Conservation (phyloP, 2,888 invertebrate species). For the Leptopilina syphax region DNA sequence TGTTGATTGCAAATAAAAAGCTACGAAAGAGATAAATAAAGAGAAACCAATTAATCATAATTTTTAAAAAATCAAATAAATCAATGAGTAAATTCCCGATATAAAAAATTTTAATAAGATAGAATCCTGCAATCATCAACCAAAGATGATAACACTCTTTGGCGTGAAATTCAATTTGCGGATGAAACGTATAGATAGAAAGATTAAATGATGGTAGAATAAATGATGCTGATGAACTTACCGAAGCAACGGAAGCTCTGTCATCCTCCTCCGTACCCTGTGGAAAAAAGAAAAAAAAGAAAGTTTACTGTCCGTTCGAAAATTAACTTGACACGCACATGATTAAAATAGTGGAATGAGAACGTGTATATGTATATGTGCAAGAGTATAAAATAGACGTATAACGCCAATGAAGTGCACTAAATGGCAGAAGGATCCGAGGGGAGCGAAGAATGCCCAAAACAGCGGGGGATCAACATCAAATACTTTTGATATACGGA, state of each 20-base stretch:
- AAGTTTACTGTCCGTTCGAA: conserved; percentile 56
- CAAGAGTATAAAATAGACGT: conserved; percentile 25
- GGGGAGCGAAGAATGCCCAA: conserved; percentile 65
- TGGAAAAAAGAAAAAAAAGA: conserved; percentile 75
- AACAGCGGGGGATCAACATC: conserved; percentile 68
- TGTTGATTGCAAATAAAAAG: too few species aligned
- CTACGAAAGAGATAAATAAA: too few species aligned
- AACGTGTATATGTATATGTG: background rate
- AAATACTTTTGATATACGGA: conserved; percentile 70
- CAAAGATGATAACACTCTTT: background rate
- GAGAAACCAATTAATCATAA: background rate
- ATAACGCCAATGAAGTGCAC: conserved; percentile 50
- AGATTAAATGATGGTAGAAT: conserved; percentile 38
- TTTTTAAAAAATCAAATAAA: background rate
- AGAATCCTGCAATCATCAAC: background rate
- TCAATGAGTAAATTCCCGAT: too few species aligned
- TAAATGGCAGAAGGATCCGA: conserved; percentile 50
- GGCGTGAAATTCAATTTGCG: conserved; percentile 38
- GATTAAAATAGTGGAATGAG: conserved; percentile 40
- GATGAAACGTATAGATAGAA: conserved; percentile 13
- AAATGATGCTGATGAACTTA: conserved; percentile 78
- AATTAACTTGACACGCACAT: conserved; percentile 58
- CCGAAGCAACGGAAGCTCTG: conserved; percentile 83
- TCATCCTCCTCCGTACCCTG: conserved; percentile 87
- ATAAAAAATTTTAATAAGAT: background rate